These are phyloP conservation scores for Paguma larvata DNA, from an alignment of 2,797 vertebrate genomes.

Conservation along the genomic window DNA sequence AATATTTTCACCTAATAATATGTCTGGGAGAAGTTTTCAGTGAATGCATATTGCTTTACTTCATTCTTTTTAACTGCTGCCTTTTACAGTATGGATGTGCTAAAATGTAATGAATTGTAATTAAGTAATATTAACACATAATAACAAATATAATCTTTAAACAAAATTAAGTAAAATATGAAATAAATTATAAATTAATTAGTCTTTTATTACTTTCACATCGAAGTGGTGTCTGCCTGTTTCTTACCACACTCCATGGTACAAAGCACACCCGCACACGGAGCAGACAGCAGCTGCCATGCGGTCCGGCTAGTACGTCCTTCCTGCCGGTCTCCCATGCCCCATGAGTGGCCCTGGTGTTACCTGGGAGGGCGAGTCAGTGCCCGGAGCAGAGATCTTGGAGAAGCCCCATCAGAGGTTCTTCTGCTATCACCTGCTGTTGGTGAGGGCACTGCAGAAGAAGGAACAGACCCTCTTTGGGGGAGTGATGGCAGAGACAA, in stretches of 20 bases:
- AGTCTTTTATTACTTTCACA: background rate
- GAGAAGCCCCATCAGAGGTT: background rate
- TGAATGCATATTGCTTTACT: background rate
- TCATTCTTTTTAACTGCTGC: background rate
- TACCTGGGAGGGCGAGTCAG: background rate
- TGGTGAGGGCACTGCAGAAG: background rate
- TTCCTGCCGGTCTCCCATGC: background rate
- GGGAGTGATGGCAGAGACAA: background rate
- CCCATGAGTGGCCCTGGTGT: background rate
- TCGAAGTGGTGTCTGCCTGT: background rate
- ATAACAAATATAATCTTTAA: background rate
- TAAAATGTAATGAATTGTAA: background rate
- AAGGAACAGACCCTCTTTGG: background rate
- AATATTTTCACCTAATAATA: background rate
- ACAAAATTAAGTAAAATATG: background rate
- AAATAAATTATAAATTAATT: background rate
- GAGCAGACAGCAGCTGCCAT: background rate
- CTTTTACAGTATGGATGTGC: background rate
- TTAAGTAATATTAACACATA: background rate
- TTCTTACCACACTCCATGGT: background rate
- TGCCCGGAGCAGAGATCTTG: background rate
- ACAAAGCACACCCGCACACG: background rate
- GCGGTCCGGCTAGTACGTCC: background rate
- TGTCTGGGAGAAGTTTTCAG: background rate
- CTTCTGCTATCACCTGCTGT: background rate